phyloP scores from a whole-genome alignment of 2,888 invertebrate species.

The Cataglyphis livida region DNA sequence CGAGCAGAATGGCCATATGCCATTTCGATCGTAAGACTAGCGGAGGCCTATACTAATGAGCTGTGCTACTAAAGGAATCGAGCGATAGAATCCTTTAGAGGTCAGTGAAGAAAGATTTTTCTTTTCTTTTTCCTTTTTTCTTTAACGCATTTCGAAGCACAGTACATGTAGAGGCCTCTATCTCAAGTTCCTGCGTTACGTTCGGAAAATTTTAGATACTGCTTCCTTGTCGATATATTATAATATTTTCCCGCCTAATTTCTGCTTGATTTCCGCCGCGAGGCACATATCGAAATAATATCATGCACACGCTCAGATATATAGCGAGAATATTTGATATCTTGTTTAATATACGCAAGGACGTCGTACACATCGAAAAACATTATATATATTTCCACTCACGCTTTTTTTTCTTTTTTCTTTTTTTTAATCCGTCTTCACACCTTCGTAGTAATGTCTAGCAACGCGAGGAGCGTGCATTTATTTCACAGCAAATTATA shows the following conservation, averaged over 20 bases:
- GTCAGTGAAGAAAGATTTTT: conserved; percentile 67
- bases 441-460: conserved; percentile 22
- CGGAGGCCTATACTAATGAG: conserved; percentile 82
- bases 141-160: conserved; percentile 61
- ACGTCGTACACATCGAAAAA: conserved; percentile 66
- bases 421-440: conserved; percentile 12
- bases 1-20: conserved; percentile 80
- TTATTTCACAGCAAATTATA: conserved; percentile 62
- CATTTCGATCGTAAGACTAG: conserved; percentile 84
- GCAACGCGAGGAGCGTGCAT: conserved; percentile 20
- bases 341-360: conserved; percentile 59
- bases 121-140: conserved; percentile 26
- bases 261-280: conserved; percentile 55
- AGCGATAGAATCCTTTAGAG: conserved; percentile 66
- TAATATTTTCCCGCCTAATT: conserved; percentile 21
- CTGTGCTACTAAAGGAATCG: conserved; percentile 69
- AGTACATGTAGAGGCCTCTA: conserved; percentile 79
- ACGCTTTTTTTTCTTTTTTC: conserved; percentile 4
- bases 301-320: conserved; percentile 65
- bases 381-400: conserved; percentile 66
- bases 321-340: conserved; percentile 68
- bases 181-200: conserved; percentile 67
- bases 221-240: not conserved
- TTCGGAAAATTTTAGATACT: conserved; percentile 37
- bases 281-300: conserved; percentile 70